Conservation (phyloP, 2,797 vertebrate species). For the Vireo griseus region DNA sequence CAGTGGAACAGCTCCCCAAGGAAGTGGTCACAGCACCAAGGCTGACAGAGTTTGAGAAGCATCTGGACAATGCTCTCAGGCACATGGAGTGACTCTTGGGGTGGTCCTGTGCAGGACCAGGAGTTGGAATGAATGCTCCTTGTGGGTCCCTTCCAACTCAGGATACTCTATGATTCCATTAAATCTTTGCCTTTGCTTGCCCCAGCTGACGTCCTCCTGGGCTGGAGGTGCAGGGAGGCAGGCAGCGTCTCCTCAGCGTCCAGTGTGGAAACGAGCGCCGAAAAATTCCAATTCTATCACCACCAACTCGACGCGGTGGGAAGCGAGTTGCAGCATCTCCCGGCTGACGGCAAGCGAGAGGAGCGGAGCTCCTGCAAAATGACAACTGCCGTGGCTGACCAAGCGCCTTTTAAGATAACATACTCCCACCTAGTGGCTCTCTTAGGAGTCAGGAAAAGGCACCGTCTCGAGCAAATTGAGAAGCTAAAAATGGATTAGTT, state of each 20-base stretch:
- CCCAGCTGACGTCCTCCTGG: not conserved
- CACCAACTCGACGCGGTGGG: accelerated
- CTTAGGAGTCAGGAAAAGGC: not conserved
- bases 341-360: not conserved
- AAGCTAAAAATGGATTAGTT: too few relatives aligned
- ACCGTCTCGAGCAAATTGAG: not conserved
- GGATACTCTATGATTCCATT: not conserved
- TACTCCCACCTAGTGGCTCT: conserved; percentile 55
- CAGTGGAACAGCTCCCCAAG: not conserved
- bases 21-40: not conserved
- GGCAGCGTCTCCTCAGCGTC: not conserved
- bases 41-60: not conserved
- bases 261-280: accelerated
- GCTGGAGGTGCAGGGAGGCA: not conserved
- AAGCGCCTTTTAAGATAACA: not conserved
- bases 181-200: not conserved
- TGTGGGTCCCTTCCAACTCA: not conserved
- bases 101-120: not conserved
- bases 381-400: not conserved
- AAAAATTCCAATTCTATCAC: not conserved
- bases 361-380: not conserved
- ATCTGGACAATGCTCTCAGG: not conserved
- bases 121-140: not conserved
- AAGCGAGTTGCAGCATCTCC: not conserved
- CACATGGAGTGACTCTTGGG: not conserved